These are phyloP conservation scores for Brachionus paranguensis DNA, from an alignment of 1,140 invertebrate species.

Conservation along the genomic window DNA sequence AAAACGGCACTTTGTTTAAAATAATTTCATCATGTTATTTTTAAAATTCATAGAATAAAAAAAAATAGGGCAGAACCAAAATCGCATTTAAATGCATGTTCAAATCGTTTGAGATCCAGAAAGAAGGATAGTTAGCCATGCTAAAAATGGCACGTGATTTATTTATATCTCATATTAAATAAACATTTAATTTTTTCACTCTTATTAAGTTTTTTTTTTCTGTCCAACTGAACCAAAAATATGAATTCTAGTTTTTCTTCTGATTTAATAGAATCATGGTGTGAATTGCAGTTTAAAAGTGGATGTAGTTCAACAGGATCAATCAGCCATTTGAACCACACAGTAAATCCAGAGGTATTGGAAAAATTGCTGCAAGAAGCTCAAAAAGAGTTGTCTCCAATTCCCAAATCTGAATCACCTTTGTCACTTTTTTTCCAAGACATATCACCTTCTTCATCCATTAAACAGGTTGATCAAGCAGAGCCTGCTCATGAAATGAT, in stretches of 20 bases:
- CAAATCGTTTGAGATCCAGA: background rate
- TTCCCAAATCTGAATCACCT: background rate
- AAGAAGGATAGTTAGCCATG: background rate
- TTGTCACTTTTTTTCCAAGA: background rate
- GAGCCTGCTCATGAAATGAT: background rate
- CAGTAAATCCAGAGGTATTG: slow-evolving; percentile 33
- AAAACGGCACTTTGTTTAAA: background rate
- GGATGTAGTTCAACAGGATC: slow-evolving; percentile 38
- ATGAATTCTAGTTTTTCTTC: slow-evolving; percentile 30
- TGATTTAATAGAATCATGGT: slow-evolving; percentile 20
- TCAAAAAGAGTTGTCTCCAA: slow-evolving; percentile 9
- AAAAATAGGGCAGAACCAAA: background rate
- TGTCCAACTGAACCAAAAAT: background rate
- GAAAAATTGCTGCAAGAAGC: slow-evolving; percentile 38
- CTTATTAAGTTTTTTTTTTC: background rate
- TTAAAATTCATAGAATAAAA: background rate
- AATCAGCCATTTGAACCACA: slow-evolving; percentile 32
- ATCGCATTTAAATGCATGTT: background rate
- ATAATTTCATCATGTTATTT: background rate
- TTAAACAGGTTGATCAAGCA: background rate
- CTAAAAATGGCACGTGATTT: background rate
- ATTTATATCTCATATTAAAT: background rate
- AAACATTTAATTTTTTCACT: background rate
- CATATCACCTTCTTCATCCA: slow-evolving; percentile 10
- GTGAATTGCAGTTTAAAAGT: slow-evolving; percentile 32